These are phyloP conservation scores for Caiman crocodilus DNA, from an alignment of 2,797 vertebrate species.

Conservation along the genomic window DNA sequence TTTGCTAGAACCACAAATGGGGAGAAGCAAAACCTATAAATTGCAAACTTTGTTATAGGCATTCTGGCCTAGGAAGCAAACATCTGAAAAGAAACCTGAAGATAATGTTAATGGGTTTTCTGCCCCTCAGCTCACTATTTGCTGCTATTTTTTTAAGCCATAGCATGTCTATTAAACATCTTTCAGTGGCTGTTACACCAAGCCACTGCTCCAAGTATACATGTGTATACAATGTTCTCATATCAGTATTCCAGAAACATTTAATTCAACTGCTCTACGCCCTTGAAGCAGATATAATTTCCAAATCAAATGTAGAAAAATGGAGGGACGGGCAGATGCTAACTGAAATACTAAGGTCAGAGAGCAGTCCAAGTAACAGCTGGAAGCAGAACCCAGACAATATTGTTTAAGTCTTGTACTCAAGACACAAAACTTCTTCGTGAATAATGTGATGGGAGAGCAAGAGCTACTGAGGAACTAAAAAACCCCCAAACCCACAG, in stretches of 20 bases:
- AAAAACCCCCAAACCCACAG: not conserved
- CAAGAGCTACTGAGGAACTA: not conserved
- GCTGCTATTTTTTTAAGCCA: not conserved
- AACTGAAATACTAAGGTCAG: not conserved
- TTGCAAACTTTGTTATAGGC: not conserved
- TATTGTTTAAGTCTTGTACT: not conserved
- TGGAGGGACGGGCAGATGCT: not conserved
- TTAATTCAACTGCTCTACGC: not conserved
- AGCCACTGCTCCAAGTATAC: not conserved
- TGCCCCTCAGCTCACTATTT: not conserved
- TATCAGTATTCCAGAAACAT: not conserved
- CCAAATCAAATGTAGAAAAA: not conserved
- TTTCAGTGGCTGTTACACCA: not conserved
- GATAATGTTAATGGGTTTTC: not conserved
- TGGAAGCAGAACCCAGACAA: not conserved
- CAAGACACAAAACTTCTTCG: not conserved
- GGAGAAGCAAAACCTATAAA: not conserved
- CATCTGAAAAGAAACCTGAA: not conserved
- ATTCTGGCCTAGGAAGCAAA: not conserved
- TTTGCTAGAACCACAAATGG: not conserved
- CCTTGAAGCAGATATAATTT: not conserved
- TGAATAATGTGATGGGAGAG: not conserved
- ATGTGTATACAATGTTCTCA: not conserved
- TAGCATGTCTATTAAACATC: not conserved
- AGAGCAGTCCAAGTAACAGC: not conserved